Conservation (phyloP, 2,888 invertebrate genomes). For the Brachyopa scutellaris region DNA sequence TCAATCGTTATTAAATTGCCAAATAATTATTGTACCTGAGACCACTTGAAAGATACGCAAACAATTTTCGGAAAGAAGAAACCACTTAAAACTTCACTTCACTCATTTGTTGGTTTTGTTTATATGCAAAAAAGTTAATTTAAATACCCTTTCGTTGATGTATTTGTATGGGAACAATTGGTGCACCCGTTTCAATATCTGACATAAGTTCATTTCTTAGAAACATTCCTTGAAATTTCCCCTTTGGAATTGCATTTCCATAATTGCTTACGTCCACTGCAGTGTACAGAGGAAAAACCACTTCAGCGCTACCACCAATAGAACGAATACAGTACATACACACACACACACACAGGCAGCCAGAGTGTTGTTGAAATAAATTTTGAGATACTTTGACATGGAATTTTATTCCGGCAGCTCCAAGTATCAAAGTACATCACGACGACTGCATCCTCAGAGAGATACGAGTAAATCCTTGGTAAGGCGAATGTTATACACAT, state of each 20-base stretch:
- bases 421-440: constrained; percentile 44
- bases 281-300: constrained; percentile 41
- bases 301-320: constrained; percentile 14
- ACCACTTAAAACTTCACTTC: too few relatives aligned
- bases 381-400: constrained; percentile 69
- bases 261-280: constrained; percentile 63
- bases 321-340: background rate
- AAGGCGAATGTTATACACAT: constrained; percentile 40
- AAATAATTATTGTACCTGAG: too few relatives aligned
- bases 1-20: too few relatives aligned
- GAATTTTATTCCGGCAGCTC: constrained; percentile 66
- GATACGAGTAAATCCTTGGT: constrained; percentile 40
- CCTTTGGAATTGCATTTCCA: constrained; percentile 58
- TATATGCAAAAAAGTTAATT: background rate
- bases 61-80: too few relatives aligned
- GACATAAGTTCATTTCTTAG: constrained; percentile 35
- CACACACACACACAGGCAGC: constrained; percentile 4
- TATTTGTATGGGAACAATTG: background rate
- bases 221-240: constrained; percentile 37
- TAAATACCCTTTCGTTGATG: too few relatives aligned
- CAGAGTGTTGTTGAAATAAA: constrained; percentile 57
- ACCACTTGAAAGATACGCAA: too few relatives aligned
- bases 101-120: background rate
- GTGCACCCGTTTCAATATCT: background rate
- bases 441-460: constrained; percentile 50